These are phyloP conservation scores for Drosophila punjabiensis DNA, from an alignment of 1,140 invertebrate species.

Conservation along the genomic window DNA sequence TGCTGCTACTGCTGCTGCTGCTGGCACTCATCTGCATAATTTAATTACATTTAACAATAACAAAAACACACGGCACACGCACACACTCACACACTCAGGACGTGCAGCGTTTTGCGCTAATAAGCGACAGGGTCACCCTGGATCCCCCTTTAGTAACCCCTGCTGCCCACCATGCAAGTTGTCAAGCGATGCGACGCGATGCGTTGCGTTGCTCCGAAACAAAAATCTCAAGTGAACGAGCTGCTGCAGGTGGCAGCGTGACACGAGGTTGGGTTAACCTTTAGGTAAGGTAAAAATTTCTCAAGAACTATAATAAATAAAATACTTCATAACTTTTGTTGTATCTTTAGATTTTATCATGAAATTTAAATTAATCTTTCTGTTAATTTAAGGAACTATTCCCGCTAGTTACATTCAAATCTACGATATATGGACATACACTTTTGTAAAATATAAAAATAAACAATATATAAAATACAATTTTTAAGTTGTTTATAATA, in stretches of 20 bases:
- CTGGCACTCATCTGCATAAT: conserved; percentile 80
- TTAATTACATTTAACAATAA: conserved; percentile 82
- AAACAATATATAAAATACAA: too few relatives aligned
- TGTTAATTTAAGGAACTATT: background rate
- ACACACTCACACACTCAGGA: conserved; percentile 43
- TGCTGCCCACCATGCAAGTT: conserved; percentile 34
- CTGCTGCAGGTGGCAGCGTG: conserved; percentile 12
- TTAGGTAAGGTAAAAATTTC: too few relatives aligned
- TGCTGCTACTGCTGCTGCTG: conserved; percentile 39
- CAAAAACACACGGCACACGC: conserved; percentile 51
- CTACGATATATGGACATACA: too few relatives aligned
- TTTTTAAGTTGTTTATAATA: too few relatives aligned
- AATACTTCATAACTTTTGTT: background rate
- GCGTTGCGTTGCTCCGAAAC: conserved; percentile 33
- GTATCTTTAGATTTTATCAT: background rate
- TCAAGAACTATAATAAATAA: background rate
- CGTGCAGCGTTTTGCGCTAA: conserved; percentile 75
- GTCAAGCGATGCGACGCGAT: conserved; percentile 55
- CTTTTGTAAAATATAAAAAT: too few relatives aligned
- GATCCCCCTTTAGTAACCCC: background rate
- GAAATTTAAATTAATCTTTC: background rate
- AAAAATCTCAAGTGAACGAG: conserved; percentile 61
- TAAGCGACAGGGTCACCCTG: conserved; percentile 55
- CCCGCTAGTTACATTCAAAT: too few relatives aligned
- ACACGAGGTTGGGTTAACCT: too few relatives aligned